A percentile compares a stretch with the other conserved stretches of the same genome.
phyloP scores from a whole-genome alignment of 2,113 vertebrate species.

The Oriolus oriolus region DNA sequence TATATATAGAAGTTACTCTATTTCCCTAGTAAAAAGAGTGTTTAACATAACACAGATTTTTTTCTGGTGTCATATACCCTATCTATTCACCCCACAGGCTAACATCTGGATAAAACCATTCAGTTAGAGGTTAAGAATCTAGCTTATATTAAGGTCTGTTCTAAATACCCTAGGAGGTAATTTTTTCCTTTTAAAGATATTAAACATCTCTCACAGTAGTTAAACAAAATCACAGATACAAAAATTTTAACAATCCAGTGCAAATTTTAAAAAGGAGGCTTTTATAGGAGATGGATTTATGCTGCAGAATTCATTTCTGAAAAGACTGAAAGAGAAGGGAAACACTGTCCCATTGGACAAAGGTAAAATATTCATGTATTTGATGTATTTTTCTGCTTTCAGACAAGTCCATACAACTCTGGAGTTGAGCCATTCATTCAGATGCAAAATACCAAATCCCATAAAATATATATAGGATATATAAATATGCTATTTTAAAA shows the following conservation, averaged over 20 bases:
- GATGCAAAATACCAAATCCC: neutral
- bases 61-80: neutral
- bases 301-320: neutral
- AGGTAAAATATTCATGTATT: neutral
- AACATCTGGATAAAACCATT: neutral
- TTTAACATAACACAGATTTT: neutral
- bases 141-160: neutral
- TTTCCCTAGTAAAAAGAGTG: neutral
- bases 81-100: neutral
- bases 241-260: neutral
- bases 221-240: neutral
- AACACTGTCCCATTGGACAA: neutral
- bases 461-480: neutral
- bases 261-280: neutral
- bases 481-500: neutral
- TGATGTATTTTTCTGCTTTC: neutral
- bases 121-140: neutral
- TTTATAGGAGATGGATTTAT: neutral
- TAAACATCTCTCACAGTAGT: neutral
- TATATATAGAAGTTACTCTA: neutral
- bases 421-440: neutral
- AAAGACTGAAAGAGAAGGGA: accelerated
- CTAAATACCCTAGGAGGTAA: neutral
- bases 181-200: neutral
- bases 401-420: neutral